Conservation (phyloP, 2,113 vertebrate genomes). For the Erythrocercus mccallii region DNA sequence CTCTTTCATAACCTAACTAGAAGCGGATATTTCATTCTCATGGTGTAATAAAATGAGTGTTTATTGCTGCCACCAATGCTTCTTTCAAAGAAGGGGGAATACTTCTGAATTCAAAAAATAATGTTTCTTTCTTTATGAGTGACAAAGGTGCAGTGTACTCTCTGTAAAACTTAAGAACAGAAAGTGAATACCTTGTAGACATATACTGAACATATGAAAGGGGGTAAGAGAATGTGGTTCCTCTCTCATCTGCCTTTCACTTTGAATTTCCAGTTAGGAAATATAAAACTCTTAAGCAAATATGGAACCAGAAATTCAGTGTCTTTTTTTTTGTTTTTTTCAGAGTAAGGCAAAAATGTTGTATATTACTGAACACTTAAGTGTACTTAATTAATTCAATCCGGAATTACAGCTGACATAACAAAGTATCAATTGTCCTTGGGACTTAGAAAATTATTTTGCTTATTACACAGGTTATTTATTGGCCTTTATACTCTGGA, state of each 20-base stretch:
- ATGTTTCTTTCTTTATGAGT: not conserved
- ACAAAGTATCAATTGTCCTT: not conserved
- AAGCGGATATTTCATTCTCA: not conserved
- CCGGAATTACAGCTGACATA: not conserved
- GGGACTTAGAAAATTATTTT: not conserved
- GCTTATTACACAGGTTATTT: not conserved
- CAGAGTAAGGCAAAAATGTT: not conserved
- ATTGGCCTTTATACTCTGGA: not conserved
- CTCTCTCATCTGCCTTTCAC: not conserved
- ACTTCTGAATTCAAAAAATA: not conserved
- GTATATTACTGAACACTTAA: not conserved
- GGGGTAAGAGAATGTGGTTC: not conserved
- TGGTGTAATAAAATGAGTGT: not conserved
- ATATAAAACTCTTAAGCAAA: not conserved
- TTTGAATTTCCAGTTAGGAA: not conserved
- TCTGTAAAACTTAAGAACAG: not conserved
- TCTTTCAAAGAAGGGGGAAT: not conserved
- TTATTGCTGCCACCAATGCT: not conserved
- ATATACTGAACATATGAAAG: not conserved
- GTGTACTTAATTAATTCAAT: not conserved
- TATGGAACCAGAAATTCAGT: not conserved
- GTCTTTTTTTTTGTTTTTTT: not conserved
- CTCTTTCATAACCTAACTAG: not conserved
- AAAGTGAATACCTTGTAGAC: not conserved
- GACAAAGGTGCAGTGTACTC: not conserved